Evolutionary conservation across 2,888 invertebrate genomes (phyloP), one percentile per base, ranked within the genome.

Genomic region (Nomada flava): DNA sequence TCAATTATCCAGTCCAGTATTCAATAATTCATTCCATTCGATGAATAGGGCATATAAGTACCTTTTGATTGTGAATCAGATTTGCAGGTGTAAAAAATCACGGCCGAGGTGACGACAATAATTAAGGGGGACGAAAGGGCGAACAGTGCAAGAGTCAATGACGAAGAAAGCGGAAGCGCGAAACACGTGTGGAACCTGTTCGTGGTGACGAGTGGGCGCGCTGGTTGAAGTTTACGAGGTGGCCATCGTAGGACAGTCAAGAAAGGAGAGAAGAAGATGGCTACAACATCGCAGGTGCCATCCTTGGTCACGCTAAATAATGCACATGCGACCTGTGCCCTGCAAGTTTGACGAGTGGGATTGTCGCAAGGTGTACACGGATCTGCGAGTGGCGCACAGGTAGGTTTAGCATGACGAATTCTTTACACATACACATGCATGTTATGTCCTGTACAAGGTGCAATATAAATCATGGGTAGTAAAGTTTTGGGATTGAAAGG

Each of bases 151-250:
- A 23, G 63, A 53, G 64, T 50, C 42, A 63, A 26, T 29, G 23
- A 7, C n/a, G 20, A 44, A n/a, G 64, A 55, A 75, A 64, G 60
- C 64, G 50, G 52, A 69, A 65, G 52, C 50, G 60, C 53, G 52
- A 63, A 75, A 52, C 63, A 69, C 57, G 59, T 75, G 55, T 64
- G 72, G 77, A 87, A 89, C 89, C 83, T 76, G 75, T 87, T 87
- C 67, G 72, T 65, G 50, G 74, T 62, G 80, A 84, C 79, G 87
- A 86, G 87, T 87, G 83, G 86, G 83, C 86, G 83, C 74, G 67
- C 65, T 70, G 76, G 71, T 57, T 77, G 62, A 85, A 81, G 77
- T 87, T 87, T 84, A 87, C 79, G 85, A 83, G 71, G 71, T 84
- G 75, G 71, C 62, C 77, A 81, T 79, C 79, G 79, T 75, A 67